Base-by-base conservation (phyloP, 2,113 vertebrate genomes). In the Zosterops pallidus region DNA sequence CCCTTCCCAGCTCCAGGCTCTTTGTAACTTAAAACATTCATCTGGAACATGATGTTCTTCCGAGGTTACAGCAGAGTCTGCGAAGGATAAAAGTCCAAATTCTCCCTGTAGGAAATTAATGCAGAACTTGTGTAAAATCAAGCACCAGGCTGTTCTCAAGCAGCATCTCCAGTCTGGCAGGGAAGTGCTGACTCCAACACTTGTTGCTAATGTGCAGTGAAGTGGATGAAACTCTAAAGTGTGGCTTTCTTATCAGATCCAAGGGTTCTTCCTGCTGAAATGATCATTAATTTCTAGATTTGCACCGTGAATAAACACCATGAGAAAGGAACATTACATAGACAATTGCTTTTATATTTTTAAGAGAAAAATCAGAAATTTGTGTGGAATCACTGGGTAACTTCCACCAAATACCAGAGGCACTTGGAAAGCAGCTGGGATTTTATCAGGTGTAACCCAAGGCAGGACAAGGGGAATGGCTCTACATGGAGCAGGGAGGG, bases 21-120 rank as follows among this genome's bases (percentile, higher is more conserved):
- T 14, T 17, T 59, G 81, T 39, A 59, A 50, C 33, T 22, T 93
- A 42, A 92, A 96, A 82, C 88, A 85, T 87, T 90, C 62, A 92
- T 88, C 75, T 46, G 4, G 39, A 89, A 79, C 82, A 90, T 0
- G 0, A 71, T 85, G 92, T 87, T 90, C 82, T 75, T 44, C 2
- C 3, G 31, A 62, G 60, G 49, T 44, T 55, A 79, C 70, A 79
- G 44, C 65, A 5, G 44, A 10, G 41, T 13, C 46, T 63, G 60
- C 5, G 53, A 53, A 35, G 72, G 56, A 87, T 19, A 28, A 22
- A 25, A 71, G 28, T 56, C 78, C 86, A 67, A 76, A 90, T 17
- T 46, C 26, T 93, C 91, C 91, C 85, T 31, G 5, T 2, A 46
- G 88, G 69, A 63, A 93, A 92, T 75, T 85, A 93, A 92, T 82